These are phyloP conservation scores for Eupithecia subfuscata DNA, from an alignment of 2,888 invertebrate genomes.

Conservation along the genomic window DNA sequence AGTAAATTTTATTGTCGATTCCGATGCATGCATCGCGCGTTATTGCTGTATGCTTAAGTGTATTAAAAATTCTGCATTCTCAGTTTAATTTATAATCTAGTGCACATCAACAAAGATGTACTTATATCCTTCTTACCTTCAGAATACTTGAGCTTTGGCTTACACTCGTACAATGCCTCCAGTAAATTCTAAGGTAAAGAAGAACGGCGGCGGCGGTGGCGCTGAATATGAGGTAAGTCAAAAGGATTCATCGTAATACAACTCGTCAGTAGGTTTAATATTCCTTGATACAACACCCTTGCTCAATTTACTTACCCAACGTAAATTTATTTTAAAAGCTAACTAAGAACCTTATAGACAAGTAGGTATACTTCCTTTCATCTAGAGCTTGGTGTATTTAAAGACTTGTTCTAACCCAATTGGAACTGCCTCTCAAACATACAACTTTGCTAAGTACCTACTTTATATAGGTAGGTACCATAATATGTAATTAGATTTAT, in stretches of 20 bases:
- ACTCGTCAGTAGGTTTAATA: background rate
- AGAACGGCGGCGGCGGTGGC: conserved; percentile 57
- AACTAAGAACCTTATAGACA: background rate
- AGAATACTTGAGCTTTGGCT: background rate
- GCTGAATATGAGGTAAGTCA: conserved; percentile 79
- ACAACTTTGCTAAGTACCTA: background rate
- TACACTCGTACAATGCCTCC: conserved; percentile 68
- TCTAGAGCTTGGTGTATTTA: background rate
- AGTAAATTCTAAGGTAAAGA: conserved; percentile 77
- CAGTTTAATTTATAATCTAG: conserved; percentile 42
- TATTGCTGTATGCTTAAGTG: conserved; percentile 43
- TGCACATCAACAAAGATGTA: conserved; percentile 11
- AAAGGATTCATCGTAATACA: conserved; percentile 16
- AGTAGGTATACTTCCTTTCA: background rate
- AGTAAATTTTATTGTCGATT: background rate
- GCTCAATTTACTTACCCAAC: background rate
- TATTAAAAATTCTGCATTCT: conserved; percentile 54
- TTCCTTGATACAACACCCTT: background rate
- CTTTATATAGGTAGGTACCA: no score
- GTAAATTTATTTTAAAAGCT: background rate
- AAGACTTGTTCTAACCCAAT: background rate
- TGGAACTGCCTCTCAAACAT: background rate
- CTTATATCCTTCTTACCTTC: conserved; percentile 12
- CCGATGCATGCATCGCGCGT: background rate
- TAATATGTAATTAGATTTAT: no score